These are phyloP conservation scores for Sebastes trivittatus DNA, from an alignment of 2,797 vertebrate genomes.

Conservation along the genomic window DNA sequence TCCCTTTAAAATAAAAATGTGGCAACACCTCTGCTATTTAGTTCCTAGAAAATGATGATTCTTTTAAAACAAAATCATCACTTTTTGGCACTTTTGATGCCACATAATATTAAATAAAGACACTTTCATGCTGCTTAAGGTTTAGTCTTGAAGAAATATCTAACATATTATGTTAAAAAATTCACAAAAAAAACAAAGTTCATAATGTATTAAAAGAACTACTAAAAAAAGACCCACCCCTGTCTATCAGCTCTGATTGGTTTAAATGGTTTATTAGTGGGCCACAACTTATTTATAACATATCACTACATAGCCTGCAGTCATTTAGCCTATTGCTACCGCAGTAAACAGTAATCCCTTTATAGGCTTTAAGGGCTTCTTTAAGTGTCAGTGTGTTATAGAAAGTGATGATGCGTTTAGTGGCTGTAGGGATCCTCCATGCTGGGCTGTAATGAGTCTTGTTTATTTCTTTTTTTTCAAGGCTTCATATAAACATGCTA, in stretches of 20 bases:
- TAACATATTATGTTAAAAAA: too few species aligned
- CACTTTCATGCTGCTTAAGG: not conserved
- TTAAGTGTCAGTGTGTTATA: slow-evolving; percentile 34
- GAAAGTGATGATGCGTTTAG: slow-evolving; percentile 26
- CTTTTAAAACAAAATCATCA: not conserved
- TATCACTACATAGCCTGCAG: slow-evolving; percentile 60
- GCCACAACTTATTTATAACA: slow-evolving; percentile 53
- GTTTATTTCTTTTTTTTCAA: not conserved
- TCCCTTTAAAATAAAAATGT: not conserved
- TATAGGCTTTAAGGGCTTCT: slow-evolving; percentile 35
- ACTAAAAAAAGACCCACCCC: not conserved
- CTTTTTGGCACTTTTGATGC: not conserved
- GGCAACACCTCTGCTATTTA: not conserved
- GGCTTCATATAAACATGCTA: not conserved
- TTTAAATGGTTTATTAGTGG: slow-evolving; percentile 55
- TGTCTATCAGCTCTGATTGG: slow-evolving; percentile 24
- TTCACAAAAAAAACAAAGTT: too few species aligned
- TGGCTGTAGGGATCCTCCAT: not conserved
- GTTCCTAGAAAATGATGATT: not conserved
- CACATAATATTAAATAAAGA: not conserved
- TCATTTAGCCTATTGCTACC: slow-evolving; percentile 52
- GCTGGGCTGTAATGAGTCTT: slow-evolving; percentile 17
- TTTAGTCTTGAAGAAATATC: not conserved
- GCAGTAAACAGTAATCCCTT: slow-evolving; percentile 29
- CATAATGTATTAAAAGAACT: not conserved